phyloP scores from a whole-genome alignment of 2,888 invertebrate species.

The Brenthis daphne region DNA sequence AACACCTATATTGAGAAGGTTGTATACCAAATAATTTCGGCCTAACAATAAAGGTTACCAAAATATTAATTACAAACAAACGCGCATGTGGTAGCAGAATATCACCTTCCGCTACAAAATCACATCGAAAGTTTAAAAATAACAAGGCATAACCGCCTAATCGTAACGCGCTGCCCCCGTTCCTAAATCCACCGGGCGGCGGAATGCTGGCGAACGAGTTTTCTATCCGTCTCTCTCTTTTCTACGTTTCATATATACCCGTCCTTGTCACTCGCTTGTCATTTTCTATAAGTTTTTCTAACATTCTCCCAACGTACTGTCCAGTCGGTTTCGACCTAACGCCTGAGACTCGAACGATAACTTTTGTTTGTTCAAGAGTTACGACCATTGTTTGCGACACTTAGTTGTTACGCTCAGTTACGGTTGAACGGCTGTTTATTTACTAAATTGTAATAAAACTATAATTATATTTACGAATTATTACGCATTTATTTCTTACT shows the following conservation, averaged over 20 bases:
- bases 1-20: too few species aligned
- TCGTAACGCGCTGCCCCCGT: conserved; percentile 81
- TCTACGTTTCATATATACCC: conserved; percentile 64
- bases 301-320: conserved; percentile 72
- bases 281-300: conserved; percentile 83
- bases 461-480: conserved; percentile 56
- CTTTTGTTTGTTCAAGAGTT: conserved; percentile 77
- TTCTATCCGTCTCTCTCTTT: conserved; percentile 73
- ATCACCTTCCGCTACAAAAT: conserved; percentile 44
- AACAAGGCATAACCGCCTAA: conserved; percentile 78
- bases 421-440: conserved; percentile 61
- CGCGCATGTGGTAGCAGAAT: conserved; percentile 35
- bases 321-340: conserved; percentile 74
- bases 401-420: conserved; percentile 73
- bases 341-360: conserved; percentile 68
- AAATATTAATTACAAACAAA: conserved; percentile 27
- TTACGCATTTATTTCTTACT: neutral
- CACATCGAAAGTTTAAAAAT: conserved; percentile 63
- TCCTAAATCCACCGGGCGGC: conserved; percentile 80
- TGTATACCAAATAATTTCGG: too few species aligned
- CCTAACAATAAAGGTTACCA: neutral
- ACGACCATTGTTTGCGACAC: conserved; percentile 76
- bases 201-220: conserved; percentile 81
- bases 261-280: conserved; percentile 78
- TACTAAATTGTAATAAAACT: conserved; percentile 65